Conservation (phyloP, 2,888 invertebrate species). For the Carabus problematicus region DNA sequence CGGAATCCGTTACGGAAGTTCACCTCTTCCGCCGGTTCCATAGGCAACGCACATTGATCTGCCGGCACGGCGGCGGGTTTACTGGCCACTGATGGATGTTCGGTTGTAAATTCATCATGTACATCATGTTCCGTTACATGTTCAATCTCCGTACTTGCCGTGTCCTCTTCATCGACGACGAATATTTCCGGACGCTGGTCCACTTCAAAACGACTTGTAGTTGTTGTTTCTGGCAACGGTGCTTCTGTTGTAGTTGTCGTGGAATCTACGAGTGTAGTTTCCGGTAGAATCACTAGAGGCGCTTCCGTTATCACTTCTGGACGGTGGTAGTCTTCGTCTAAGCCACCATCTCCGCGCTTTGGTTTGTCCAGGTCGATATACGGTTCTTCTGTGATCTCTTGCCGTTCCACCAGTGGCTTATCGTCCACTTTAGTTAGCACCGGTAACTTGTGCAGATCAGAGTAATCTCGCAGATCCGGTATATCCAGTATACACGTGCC, state of each 20-base stretch:
- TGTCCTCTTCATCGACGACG: slow-evolving; percentile 6
- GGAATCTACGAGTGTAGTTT: slow-evolving; percentile 49
- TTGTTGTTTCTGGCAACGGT: slow-evolving; percentile 46
- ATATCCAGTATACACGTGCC: slow-evolving; percentile 65
- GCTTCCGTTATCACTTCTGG: slow-evolving; percentile 28
- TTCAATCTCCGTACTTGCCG: slow-evolving; percentile 7
- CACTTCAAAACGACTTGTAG: not conserved
- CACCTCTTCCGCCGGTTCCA: slow-evolving; percentile 51
- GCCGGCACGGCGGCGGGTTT: no score
- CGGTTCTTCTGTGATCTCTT: slow-evolving; percentile 28
- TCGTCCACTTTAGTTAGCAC: slow-evolving; percentile 5
- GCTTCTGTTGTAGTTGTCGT: slow-evolving; percentile 52
- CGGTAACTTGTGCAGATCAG: slow-evolving; percentile 49
- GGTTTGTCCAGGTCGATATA: slow-evolving; percentile 44
- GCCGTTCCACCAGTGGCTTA: not conserved
- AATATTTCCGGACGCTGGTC: not conserved
- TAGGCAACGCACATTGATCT: slow-evolving; percentile 48
- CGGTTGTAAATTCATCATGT: slow-evolving; percentile 51
- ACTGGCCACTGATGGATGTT: slow-evolving; percentile 45
- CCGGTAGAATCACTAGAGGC: not conserved
- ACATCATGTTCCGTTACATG: slow-evolving; percentile 20
- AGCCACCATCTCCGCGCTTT: slow-evolving; percentile 53
- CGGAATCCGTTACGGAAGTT: slow-evolving; percentile 41
- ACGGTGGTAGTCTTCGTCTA: slow-evolving; percentile 46
- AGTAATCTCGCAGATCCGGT: slow-evolving; percentile 50